Evolutionary conservation across 2,113 vertebrate species (phyloP), one percentile per base, ranked within the genome.

Genomic region (Grus americana): DNA sequence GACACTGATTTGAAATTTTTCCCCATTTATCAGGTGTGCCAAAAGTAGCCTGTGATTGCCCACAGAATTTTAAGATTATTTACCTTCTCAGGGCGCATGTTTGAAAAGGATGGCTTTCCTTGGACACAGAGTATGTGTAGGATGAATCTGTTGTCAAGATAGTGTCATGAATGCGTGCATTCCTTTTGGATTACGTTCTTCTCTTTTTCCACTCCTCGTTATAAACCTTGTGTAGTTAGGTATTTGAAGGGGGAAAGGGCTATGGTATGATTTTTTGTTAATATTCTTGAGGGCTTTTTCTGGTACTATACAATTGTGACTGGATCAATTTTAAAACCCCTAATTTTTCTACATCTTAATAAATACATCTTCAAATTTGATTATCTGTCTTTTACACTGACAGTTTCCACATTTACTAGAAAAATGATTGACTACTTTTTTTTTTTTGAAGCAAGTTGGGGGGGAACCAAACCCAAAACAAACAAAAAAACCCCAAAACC

Each of bases 251-350:
- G 16, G 19, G 7, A 79, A 63, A 61, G 30, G 19, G 8, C 49
- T 80, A 7, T 32, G 11, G 27, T 59, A 1, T 16, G 75, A 12
- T 44, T 59, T 74, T 63, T 65, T 10, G 24, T 79, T 59, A 46
- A 52, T 88, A 70, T 36, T 70, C 10, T 52, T 34, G 17, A 34
- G 12, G 23, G 4, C 16, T 36, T 75, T 47, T 86, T 58, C 44
- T 58, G 44, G 13, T 40, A 62, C 34, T 55, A 47, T 27, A 44
- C 52, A 78, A 22, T 73, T 57, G 32, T 50, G 20, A 83, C 42
- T 0, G 1, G 5, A 40, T 57, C 7, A 57, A 15, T n/a, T 74
- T 57, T 40, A n/a, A 46, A 74, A n/a, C 10, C 2, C 0, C 3
- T n/a, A 4, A 6, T 63, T 84, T 63, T 70, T 22, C 38, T 50